Evolutionary conservation across 2,797 vertebrate species (phyloP).

Genomic region (Danio choprae): DNA sequence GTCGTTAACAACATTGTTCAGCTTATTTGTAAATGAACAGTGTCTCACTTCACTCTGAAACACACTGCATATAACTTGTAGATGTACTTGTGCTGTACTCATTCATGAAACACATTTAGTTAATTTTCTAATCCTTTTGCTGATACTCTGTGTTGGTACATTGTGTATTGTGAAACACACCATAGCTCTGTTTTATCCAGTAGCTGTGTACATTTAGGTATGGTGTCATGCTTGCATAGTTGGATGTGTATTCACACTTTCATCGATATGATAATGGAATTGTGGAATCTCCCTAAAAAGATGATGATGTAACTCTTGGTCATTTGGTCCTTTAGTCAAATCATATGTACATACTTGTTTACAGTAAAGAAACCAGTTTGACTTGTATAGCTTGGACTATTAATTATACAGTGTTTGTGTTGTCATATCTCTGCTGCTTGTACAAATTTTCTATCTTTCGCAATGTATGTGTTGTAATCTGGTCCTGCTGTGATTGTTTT

Average conservation of each 20-base stretch:
- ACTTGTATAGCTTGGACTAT: background rate
- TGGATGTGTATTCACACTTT: background rate
- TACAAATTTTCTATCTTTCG: background rate
- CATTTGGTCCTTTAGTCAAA: background rate
- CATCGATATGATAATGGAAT: background rate
- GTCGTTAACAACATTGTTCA: no score
- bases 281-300: conserved; percentile 5
- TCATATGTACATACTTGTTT: background rate
- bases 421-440: background rate
- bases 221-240: background rate
- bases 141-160: background rate
- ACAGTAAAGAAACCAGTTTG: background rate
- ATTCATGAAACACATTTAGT: no score
- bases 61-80: no score
- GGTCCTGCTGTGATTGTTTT: conserved; percentile 39
- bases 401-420: background rate
- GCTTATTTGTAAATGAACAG: no score
- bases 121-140: background rate
- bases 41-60: no score
- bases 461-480: conserved; percentile 18
- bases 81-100: no score
- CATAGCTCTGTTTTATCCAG: background rate
- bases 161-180: background rate
- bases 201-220: background rate
- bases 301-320: background rate